phyloP scores from a whole-genome alignment of 2,797 vertebrate species.

The Naso thynnoides region DNA sequence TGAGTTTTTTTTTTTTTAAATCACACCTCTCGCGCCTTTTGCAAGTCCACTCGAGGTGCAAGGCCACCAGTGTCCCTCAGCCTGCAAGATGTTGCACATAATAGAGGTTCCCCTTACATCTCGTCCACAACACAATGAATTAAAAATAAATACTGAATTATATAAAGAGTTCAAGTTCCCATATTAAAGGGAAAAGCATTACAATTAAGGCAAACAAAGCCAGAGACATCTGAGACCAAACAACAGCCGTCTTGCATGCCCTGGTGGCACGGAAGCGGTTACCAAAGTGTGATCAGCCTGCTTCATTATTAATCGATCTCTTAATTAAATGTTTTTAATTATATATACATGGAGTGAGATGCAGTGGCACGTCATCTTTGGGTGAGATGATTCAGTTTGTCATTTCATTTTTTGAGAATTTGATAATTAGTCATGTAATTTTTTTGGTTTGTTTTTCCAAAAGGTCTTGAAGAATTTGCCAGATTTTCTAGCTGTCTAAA shows the following conservation, averaged over 20 bases:
- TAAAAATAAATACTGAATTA: conserved; percentile 32
- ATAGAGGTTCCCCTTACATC: neutral
- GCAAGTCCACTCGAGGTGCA: conserved; percentile 1
- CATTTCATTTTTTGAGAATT: neutral
- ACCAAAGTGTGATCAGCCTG: conserved; percentile 44
- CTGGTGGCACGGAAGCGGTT: conserved; percentile 4
- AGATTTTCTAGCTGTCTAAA: neutral
- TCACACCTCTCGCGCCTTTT: neutral
- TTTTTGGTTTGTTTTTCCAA: neutral
- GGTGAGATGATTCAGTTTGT: neutral
- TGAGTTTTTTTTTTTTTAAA: conserved; percentile 82
- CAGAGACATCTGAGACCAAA: conserved; percentile 52
- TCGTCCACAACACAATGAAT: conserved; percentile 22
- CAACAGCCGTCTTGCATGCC: conserved; percentile 26
- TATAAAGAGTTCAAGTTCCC: conserved; percentile 8
- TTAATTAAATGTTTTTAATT: conserved; percentile 42
- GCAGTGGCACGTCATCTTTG: conserved; percentile 12
- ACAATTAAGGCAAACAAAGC: conserved; percentile 47
- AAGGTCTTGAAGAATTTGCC: neutral
- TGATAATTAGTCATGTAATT: neutral
- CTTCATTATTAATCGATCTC: conserved; percentile 65
- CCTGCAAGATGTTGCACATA: neutral
- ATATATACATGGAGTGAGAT: conserved; percentile 30
- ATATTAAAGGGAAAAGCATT: conserved; percentile 17
- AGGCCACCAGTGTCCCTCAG: neutral